Percentiles rank a stretch among this genome's conserved stretches.
These are phyloP conservation scores for Heliornis fulica DNA, from an alignment of 2,113 vertebrate genomes.

Conservation along the genomic window DNA sequence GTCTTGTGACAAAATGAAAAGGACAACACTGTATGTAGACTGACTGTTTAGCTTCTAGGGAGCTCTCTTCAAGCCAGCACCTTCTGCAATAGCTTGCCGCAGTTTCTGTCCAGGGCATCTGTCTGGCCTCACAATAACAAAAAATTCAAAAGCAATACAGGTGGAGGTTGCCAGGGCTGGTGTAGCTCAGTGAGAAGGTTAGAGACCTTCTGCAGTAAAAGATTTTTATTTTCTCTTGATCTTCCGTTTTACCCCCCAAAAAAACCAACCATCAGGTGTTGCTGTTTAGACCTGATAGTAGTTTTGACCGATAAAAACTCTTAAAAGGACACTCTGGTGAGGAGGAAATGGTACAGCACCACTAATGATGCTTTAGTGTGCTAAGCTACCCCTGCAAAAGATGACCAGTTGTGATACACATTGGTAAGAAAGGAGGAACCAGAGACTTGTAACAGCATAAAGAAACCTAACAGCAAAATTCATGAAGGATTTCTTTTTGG, in stretches of 20 bases:
- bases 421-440: background rate
- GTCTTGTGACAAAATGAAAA: background rate
- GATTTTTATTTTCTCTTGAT: background rate
- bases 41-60: background rate
- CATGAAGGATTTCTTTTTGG: background rate
- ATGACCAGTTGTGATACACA: background rate
- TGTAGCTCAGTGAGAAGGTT: background rate
- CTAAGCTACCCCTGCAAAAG: background rate
- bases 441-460: background rate
- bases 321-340: background rate
- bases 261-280: background rate
- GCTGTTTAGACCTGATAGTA: background rate
- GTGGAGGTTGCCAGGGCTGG: no score
- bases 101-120: background rate
- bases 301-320: background rate
- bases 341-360: background rate
- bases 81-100: background rate
- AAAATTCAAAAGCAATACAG: background rate
- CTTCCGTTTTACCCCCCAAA: background rate
- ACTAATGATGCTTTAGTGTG: background rate
- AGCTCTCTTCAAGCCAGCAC: background rate
- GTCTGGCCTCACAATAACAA: background rate
- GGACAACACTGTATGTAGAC: accelerated
- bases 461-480: background rate
- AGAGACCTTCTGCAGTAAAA: background rate